phyloP scores from a whole-genome alignment of 2,113 vertebrate genomes.

The Phaethornis superciliosus region DNA sequence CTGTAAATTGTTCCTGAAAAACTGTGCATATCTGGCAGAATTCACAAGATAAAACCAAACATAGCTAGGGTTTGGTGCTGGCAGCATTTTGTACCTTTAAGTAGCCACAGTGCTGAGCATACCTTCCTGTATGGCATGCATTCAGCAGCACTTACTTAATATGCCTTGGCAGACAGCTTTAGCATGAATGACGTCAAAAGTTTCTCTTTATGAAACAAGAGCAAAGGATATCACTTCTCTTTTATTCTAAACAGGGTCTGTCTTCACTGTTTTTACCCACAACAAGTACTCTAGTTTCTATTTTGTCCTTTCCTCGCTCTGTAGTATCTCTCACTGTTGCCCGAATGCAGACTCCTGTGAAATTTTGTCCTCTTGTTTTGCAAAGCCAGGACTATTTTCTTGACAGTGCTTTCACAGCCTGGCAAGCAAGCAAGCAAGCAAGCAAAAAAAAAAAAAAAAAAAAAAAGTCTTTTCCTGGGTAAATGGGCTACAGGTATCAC shows the following conservation, averaged over 20 bases:
- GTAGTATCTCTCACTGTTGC: slow-evolving; percentile 21
- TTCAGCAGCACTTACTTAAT: not conserved
- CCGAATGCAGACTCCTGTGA: slow-evolving; percentile 57
- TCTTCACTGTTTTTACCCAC: not conserved
- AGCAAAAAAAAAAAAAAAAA: too few relatives aligned
- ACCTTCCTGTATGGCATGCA: fast-evolving
- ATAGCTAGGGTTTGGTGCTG: not conserved
- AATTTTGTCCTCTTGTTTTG: slow-evolving; percentile 62
- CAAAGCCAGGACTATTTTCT: slow-evolving; percentile 65
- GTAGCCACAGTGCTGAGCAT: not conserved
- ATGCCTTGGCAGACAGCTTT: not conserved
- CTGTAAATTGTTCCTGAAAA: not conserved
- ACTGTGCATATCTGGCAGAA: not conserved
- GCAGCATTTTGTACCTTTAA: not conserved
- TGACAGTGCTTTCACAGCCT: slow-evolving; percentile 61
- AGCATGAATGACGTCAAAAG: not conserved
- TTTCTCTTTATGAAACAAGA: not conserved
- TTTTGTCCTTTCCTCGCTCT: slow-evolving; percentile 18
- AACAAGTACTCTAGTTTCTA: not conserved
- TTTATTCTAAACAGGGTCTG: not conserved
- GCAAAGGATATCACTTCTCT: not conserved
- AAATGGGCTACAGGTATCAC: slow-evolving; percentile 63
- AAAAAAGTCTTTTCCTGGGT: slow-evolving; percentile 41
- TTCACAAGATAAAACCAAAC: not conserved
- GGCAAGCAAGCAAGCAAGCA: too few relatives aligned